Percentiles rank a stretch among this genome's conserved stretches.
phyloP scores from a whole-genome alignment of 2,113 vertebrate species.

The Arenaria interpres region DNA sequence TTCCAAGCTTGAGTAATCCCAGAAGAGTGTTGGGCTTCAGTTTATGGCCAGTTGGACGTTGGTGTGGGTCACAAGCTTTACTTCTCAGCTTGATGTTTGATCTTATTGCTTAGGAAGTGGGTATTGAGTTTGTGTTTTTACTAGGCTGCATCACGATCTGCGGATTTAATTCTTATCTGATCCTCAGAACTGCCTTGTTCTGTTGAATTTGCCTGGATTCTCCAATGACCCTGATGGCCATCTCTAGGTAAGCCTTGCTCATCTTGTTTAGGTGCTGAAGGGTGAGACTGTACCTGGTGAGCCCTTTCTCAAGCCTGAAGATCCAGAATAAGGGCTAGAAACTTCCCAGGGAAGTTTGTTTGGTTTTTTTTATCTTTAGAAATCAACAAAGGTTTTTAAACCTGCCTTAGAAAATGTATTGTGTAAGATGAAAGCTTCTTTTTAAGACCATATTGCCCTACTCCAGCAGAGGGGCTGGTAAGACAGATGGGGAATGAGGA shows the following conservation, averaged over 20 bases:
- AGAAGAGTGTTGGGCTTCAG: rapidly evolving
- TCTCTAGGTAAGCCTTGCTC: neutral
- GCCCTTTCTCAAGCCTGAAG: rapidly evolving
- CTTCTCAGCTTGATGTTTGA: rapidly evolving
- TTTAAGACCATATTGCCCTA: rapidly evolving
- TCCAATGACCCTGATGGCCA: rapidly evolving
- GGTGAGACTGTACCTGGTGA: neutral
- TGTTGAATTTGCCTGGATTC: neutral
- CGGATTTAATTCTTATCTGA: neutral
- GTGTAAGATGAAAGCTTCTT: rapidly evolving
- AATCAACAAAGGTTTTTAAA: neutral
- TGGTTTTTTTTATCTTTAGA: neutral
- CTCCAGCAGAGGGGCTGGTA: neutral
- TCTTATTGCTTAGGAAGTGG: too few relatives aligned
- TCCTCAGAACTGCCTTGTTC: rapidly evolving
- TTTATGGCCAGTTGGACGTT: rapidly evolving
- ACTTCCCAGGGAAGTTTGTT: rapidly evolving
- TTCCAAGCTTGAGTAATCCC: rapidly evolving
- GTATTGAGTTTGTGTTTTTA: rapidly evolving
- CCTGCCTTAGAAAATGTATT: rapidly evolving
- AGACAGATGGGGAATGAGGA: neutral
- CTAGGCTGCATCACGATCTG: rapidly evolving
- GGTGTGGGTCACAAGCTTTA: rapidly evolving
- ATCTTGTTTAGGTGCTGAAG: neutral
- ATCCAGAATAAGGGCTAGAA: neutral